Conservation (phyloP, 2,797 vertebrate genomes). For the Arnoldichthys spilopterus region DNA sequence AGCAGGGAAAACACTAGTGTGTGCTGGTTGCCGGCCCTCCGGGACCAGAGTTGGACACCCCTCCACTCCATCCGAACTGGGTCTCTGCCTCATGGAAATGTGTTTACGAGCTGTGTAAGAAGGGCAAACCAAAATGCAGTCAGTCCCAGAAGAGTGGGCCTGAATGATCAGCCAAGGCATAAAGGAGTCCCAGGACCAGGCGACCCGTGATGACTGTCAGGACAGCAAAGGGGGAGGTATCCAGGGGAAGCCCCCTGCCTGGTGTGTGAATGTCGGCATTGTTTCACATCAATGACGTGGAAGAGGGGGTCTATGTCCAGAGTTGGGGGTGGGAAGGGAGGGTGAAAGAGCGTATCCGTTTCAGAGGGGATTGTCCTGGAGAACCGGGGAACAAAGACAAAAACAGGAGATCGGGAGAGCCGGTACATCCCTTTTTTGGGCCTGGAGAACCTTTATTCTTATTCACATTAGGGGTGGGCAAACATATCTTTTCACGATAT, state of each 20-base stretch:
- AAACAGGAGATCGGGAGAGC: not conserved
- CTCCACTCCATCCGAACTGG: slow-evolving; percentile 14
- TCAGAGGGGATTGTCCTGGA: slow-evolving; percentile 22
- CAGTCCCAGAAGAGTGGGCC: not conserved
- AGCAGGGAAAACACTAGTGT: too few relatives aligned
- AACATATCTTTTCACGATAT: too few relatives aligned
- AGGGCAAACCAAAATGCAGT: slow-evolving; percentile 24
- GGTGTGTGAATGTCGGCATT: slow-evolving; percentile 74
- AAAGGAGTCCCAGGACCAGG: not conserved
- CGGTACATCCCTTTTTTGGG: not conserved
- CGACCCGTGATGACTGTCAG: not conserved
- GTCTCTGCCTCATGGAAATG: slow-evolving; percentile 25
- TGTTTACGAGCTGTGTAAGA: slow-evolving; percentile 24
- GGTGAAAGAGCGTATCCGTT: slow-evolving; percentile 46
- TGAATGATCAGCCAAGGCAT: slow-evolving; percentile 17
- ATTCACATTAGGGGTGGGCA: slow-evolving; percentile 19
- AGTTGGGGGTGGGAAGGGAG: slow-evolving; percentile 54
- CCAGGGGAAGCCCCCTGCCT: slow-evolving; percentile 16
- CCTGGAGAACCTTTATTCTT: not conserved
- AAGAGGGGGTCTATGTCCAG: slow-evolving; percentile 67
- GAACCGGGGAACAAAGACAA: not conserved
- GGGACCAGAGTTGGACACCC: too few relatives aligned
- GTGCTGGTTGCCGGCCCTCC: too few relatives aligned
- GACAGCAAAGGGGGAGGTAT: slow-evolving; percentile 2
- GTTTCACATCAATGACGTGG: slow-evolving; percentile 74